Base-by-base conservation (phyloP, 2,888 invertebrate genomes). In the Sinelater perroti region DNA sequence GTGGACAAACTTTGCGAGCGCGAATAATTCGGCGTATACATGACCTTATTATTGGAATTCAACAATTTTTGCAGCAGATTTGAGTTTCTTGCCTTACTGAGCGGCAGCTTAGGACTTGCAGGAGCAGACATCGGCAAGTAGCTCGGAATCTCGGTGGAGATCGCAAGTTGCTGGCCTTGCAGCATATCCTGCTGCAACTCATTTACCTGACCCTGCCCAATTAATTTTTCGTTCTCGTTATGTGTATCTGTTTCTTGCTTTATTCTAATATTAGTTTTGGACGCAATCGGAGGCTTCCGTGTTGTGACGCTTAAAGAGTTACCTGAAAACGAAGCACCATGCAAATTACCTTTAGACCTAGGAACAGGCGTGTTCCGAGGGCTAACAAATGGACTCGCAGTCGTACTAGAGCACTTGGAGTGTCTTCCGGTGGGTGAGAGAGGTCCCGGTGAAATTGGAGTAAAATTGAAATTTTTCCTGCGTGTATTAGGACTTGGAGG, bases 361-460 rank as follows among this genome's bases (percentile, higher is more conserved):
- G 86, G 86, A 45, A 90, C 85, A 3, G 91, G 90, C 0, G 91
- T 89, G 67, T 87, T 85, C 36, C 89, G 80, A 0, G 93, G 93
- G 66, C 92, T 92, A 8, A 93, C 91, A 75, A 93, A 93, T 1
- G 91, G 90, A 74, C 89, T 89, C 16, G 86, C 89, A 46, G 85
- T 87, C 0, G 87, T 86, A 65, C 88, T 89, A 62, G 85, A 86
- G 17, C 83, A 81, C 66, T 83, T 84, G 1, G 84, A 84, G 16
- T 81, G 80, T 13, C 78, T 76, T 7, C 79, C 80, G 49, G 54
- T 69, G 1, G 88, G 87, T 1, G 87, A 87, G 68, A 85, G 85
- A 33, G 88, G 86, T n/a, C 87, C 87, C 1, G 91, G 91, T 24
- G 92, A 91, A 71, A 94, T 94, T 0, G 93, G 93, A 20, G 90